Percentiles rank a stretch among this genome's conserved stretches.
Conservation (phyloP, 1,140 invertebrate species). For the Sitobion miscanthi region DNA sequence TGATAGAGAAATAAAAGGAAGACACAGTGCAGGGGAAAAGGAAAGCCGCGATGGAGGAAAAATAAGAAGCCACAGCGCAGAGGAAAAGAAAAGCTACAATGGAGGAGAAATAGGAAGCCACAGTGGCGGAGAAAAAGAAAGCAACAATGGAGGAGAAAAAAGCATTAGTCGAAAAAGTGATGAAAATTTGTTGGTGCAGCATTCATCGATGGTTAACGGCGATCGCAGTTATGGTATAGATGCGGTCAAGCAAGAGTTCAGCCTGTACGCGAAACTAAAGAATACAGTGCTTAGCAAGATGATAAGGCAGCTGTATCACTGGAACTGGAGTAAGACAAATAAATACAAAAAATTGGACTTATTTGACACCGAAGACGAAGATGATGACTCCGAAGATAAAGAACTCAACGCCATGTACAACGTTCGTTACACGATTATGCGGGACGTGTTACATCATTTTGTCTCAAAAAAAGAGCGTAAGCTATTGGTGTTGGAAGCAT, state of each 20-base stretch:
- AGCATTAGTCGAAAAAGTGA: not conserved
- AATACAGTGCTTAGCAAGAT: not conserved
- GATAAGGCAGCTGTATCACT: not conserved
- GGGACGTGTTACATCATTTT: not conserved
- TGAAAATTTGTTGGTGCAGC: not conserved
- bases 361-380: not conserved
- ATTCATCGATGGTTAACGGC: not conserved
- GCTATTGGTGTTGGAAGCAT: not conserved
- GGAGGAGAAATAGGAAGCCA: too few species aligned
- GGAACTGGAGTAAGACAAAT: not conserved
- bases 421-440: not conserved
- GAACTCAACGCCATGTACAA: not conserved
- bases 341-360: not conserved
- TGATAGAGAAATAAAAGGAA: not conserved
- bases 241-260: not conserved
- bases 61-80: too few species aligned
- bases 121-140: too few species aligned
- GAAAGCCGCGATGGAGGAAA: too few species aligned
- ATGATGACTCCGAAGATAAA: accelerated
- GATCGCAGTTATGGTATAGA: too few species aligned
- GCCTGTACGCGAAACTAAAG: not conserved
- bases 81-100: too few species aligned
- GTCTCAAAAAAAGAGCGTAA: not conserved
- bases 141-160: too few species aligned
- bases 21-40: not conserved